These are phyloP conservation scores for Monoplex corrugatus DNA, from an alignment of 2,888 invertebrate genomes.

Conservation along the genomic window DNA sequence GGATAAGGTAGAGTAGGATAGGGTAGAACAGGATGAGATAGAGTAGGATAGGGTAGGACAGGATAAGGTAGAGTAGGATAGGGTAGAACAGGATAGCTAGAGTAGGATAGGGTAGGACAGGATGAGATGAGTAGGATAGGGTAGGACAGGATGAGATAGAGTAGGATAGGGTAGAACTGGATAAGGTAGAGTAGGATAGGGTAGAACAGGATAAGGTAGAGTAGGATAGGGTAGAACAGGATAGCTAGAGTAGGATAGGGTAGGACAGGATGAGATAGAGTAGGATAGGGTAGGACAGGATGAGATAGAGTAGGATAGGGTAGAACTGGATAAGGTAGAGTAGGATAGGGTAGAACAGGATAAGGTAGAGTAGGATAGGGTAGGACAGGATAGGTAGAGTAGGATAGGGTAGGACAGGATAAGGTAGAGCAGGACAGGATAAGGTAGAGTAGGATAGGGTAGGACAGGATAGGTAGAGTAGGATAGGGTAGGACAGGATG, in stretches of 20 bases:
- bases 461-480: background rate
- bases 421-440: too few species aligned
- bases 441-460: too few species aligned
- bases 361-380: background rate
- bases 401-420: too few species aligned
- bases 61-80: too few species aligned
- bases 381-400: background rate
- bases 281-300: background rate
- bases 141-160: too few species aligned
- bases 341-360: background rate
- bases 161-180: background rate
- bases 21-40: too few species aligned
- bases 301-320: background rate
- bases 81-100: too few species aligned
- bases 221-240: background rate
- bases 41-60: constrained; percentile 15
- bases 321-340: background rate
- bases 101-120: background rate
- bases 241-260: background rate
- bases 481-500: constrained; percentile 18
- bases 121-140: too few species aligned
- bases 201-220: too few species aligned
- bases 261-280: background rate
- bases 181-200: too few species aligned
- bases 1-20: too few species aligned